Evolutionary conservation across 1,140 invertebrate genomes (phyloP).

Genomic region (Stenopsyche tienmushanensis): DNA sequence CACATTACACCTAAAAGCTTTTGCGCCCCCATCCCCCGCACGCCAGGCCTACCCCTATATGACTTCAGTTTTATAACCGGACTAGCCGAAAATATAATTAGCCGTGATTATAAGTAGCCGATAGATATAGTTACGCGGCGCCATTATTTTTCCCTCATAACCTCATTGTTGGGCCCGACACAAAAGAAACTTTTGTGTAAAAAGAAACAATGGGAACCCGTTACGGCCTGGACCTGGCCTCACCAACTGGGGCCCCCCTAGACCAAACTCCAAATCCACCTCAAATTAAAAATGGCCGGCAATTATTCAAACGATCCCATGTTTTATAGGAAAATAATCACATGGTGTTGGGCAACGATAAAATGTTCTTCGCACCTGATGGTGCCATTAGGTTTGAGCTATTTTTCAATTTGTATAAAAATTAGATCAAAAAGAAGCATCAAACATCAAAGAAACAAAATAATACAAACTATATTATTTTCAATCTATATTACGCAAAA

Average conservation of each 20-base stretch:
- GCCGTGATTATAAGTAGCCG: slow-evolving; percentile 34
- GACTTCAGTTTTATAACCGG: slow-evolving; percentile 26
- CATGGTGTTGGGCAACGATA: no score
- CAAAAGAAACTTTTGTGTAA: slow-evolving; percentile 32
- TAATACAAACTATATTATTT: no score
- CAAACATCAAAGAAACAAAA: no score
- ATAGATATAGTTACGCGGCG: slow-evolving; percentile 17
- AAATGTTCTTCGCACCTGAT: no score
- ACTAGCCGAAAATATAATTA: slow-evolving; percentile 27
- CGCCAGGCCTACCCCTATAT: neutral
- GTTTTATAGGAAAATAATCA: no score
- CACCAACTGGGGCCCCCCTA: slow-evolving; percentile 1
- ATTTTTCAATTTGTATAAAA: no score
- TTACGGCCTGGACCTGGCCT: slow-evolving; percentile 8
- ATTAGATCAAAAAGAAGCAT: no score
- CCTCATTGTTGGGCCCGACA: slow-evolving; percentile 23
- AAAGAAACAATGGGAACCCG: slow-evolving; percentile 33
- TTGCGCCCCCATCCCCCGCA: neutral
- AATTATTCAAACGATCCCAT: no score
- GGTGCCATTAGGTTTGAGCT: no score
- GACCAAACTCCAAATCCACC: neutral
- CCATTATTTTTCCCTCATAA: slow-evolving; percentile 35
- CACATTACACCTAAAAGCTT: slow-evolving; percentile 27
- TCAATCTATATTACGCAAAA: no score
- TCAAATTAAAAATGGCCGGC: neutral